These are phyloP conservation scores for Oenanthe melanoleuca DNA, from an alignment of 2,113 vertebrate genomes.

Conservation along the genomic window DNA sequence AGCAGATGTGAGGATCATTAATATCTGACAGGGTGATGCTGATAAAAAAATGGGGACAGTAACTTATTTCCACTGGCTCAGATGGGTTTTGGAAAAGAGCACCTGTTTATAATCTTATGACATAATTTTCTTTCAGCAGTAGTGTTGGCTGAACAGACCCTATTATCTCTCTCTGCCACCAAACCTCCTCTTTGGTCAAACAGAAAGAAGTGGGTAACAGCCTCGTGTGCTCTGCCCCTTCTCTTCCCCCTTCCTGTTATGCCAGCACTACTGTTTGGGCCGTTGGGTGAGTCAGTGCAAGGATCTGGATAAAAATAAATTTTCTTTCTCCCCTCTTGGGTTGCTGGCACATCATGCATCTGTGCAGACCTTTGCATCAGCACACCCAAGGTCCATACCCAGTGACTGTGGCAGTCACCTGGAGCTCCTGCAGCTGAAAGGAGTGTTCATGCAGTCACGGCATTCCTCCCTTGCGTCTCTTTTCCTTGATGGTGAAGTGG, in stretches of 20 bases:
- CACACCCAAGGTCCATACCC: neutral
- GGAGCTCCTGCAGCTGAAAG: neutral
- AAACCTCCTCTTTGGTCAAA: neutral
- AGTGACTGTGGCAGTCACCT: neutral
- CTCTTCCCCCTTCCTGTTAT: conserved; percentile 61
- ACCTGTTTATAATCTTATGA: neutral
- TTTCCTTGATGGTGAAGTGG: neutral
- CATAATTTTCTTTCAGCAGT: neutral
- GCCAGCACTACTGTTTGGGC: conserved; percentile 28
- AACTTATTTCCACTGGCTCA: neutral
- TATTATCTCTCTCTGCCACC: neutral
- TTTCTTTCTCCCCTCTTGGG: neutral
- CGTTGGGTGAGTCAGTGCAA: conserved; percentile 59
- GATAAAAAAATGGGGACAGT: neutral
- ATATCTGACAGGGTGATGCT: neutral
- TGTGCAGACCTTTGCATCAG: neutral
- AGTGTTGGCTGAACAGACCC: neutral
- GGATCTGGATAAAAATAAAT: conserved; percentile 51
- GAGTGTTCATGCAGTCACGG: neutral
- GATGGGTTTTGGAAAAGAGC: neutral
- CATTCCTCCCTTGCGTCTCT: neutral
- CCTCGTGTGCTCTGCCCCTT: neutral
- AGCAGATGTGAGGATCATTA: neutral
- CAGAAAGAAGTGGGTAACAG: neutral
- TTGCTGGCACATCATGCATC: neutral